phyloP scores from a whole-genome alignment of 1,140 invertebrate genomes.

The Magallana angulata region DNA sequence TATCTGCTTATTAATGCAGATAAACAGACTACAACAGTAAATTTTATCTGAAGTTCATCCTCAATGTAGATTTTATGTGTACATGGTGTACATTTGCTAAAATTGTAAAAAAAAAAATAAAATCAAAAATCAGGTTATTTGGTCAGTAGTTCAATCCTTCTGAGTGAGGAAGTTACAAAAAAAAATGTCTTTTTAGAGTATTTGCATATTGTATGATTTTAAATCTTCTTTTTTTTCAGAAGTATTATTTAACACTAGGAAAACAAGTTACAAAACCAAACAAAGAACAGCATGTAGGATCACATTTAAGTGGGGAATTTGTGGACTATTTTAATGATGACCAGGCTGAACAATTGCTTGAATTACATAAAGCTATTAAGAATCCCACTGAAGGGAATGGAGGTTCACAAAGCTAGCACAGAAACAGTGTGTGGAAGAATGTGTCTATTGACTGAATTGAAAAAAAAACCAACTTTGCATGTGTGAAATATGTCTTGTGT shows the following conservation, averaged over 20 bases:
- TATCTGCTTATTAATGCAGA: no score
- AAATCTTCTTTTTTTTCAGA: slow-evolving; percentile 65
- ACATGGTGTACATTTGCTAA: no score
- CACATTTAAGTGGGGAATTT: slow-evolving; percentile 67
- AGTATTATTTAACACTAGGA: slow-evolving; percentile 73
- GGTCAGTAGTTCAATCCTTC: no score
- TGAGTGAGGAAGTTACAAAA: no score
- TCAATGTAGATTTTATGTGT: no score
- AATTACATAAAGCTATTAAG: slow-evolving; percentile 67
- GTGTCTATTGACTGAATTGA: background rate
- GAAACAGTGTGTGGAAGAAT: background rate
- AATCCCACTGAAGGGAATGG: slow-evolving; percentile 50
- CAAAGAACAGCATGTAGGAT: slow-evolving; percentile 65
- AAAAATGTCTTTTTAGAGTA: no score
- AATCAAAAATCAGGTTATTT: no score
- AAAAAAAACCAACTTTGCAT: no score
- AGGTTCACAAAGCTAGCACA: background rate
- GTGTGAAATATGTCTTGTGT: no score
- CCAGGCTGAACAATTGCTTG: slow-evolving; percentile 70
- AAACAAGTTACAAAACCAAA: slow-evolving; percentile 68
- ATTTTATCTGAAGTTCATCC: no score
- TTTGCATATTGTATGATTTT: background rate
- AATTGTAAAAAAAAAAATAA: no score
- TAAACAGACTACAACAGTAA: no score
- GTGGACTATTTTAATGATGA: slow-evolving; percentile 72